Base-by-base conservation (phyloP, 1,140 invertebrate species). In the Trachymyrmex septentrionalis region DNA sequence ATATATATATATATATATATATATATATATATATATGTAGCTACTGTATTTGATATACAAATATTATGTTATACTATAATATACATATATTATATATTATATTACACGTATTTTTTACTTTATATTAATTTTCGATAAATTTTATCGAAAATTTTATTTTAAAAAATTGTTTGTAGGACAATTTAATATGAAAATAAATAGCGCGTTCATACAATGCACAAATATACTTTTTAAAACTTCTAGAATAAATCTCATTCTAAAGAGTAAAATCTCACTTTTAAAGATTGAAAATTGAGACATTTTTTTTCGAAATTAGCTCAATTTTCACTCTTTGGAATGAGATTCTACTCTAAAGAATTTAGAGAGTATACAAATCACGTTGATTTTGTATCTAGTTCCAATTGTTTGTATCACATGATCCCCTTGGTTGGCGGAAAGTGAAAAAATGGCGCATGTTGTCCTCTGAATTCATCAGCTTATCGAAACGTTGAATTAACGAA, bases 401-500 rank as follows among this genome's bases (percentile, higher is more conserved):
- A 55, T 55, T 57, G 16, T 57, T 34, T 9, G 4, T 6, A n/a
- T n/a, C 16, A 30, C 1, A 9, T 27, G 24, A 10, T 66, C 7
- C 14, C 27, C 3, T 14, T 44, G 10, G 16, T 7, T n/a, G 0
- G 6, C 27, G 5, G 21, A 12, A 44, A 27, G 9, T 19, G 5
- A 16, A 30, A 19, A 14, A 53, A 72, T n/a, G 5, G 3, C 5
- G 19, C 3, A 12, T 16, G 12, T 72, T 27, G 7, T n/a, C 7
- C 30, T 19, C 2, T 5, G 38, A 71, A 34, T 57, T 66, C 27
- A 34, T 44, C 34, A 72, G 21, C 3, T 34, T 48, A 21, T 19
- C n/a, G 38, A 69, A 66, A 71, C 1, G 6, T 9, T 9, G 53
- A 44, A 50, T 88, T 63, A 86, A 85, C 61, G 61, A 75, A 73